These are phyloP conservation scores for Cremastinae sp. DNA, from an alignment of 2,888 invertebrate genomes.

Conservation along the genomic window DNA sequence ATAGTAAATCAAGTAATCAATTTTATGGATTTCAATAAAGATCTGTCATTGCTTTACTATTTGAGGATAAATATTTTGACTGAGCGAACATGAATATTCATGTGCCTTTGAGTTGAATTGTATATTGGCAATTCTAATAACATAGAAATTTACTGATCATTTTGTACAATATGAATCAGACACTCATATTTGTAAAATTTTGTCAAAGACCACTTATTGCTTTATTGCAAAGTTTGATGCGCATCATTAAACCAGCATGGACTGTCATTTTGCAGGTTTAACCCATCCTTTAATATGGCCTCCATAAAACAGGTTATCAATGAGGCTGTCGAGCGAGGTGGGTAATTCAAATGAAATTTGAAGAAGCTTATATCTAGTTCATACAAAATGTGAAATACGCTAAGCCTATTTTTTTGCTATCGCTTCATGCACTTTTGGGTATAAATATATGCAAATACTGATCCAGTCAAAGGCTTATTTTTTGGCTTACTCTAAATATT, in stretches of 20 bases:
- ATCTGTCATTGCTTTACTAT: conserved; percentile 48
- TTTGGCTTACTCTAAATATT: conserved; percentile 26
- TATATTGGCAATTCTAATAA: too few relatives aligned
- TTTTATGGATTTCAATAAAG: conserved; percentile 6
- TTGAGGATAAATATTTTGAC: conserved; percentile 31
- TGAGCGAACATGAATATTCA: conserved; percentile 4
- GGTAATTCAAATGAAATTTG: conserved; percentile 71
- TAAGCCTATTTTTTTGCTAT: neutral
- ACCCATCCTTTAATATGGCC: conserved; percentile 95
- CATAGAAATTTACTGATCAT: too few relatives aligned
- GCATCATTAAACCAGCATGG: conserved; percentile 71
- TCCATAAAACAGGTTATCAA: conserved; percentile 96
- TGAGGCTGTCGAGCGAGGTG: conserved; percentile 96
- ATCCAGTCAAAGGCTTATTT: neutral
- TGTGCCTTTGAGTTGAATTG: conserved; percentile 61
- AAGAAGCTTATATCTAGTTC: neutral
- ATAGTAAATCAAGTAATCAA: neutral
- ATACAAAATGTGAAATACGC: neutral
- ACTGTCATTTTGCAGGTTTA: conserved; percentile 86
- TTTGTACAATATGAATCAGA: too few relatives aligned
- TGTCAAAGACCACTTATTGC: too few relatives aligned
- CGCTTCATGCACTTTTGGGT: neutral
- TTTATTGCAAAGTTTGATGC: too few relatives aligned
- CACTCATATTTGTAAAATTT: too few relatives aligned
- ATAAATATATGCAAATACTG: neutral